phyloP scores from a whole-genome alignment of 2,888 invertebrate genomes.

The Amphipyra tragopoginis region DNA sequence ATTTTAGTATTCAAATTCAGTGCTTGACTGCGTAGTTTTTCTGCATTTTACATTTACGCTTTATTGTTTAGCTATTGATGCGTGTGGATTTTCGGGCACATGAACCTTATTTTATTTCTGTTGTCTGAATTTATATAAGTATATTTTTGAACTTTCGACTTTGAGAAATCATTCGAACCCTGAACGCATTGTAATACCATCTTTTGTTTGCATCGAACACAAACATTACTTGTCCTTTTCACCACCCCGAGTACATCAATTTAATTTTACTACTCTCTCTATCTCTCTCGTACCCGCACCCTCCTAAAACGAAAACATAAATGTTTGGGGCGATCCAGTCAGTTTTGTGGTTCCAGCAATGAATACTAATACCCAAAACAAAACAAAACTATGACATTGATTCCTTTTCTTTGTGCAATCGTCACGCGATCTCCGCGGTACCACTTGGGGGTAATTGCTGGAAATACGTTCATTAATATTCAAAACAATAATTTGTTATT shows the following conservation, averaged over 20 bases:
- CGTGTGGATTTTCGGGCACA: no score
- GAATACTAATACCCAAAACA: constrained; percentile 67
- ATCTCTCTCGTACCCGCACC: constrained; percentile 39
- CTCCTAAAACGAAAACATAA: constrained; percentile 48
- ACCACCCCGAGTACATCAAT: constrained; percentile 49
- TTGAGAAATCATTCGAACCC: constrained; percentile 20
- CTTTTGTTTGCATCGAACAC: constrained; percentile 39
- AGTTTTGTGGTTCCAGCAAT: constrained; percentile 57
- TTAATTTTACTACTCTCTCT: constrained; percentile 45
- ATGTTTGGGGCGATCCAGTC: constrained; percentile 53
- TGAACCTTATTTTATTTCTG: no score
- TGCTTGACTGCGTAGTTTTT: neutral
- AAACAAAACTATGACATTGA: constrained; percentile 69
- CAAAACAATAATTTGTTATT: constrained; percentile 79
- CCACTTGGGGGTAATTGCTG: constrained; percentile 84
- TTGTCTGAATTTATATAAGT: no score
- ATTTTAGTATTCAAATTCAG: constrained; percentile 3
- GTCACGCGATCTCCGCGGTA: constrained; percentile 80
- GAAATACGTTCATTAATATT: constrained; percentile 79
- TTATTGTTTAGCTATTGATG: neutral
- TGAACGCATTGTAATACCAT: constrained; percentile 26
- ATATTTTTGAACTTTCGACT: constrained; percentile 1
- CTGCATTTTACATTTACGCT: constrained; percentile 8
- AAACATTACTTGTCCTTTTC: constrained; percentile 46
- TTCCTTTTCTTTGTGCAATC: constrained; percentile 71